These are phyloP conservation scores for Catostylus mosaicus DNA, from an alignment of 30 jellyfish, hydroid and myxozoan genomes.

Conservation along the genomic window DNA sequence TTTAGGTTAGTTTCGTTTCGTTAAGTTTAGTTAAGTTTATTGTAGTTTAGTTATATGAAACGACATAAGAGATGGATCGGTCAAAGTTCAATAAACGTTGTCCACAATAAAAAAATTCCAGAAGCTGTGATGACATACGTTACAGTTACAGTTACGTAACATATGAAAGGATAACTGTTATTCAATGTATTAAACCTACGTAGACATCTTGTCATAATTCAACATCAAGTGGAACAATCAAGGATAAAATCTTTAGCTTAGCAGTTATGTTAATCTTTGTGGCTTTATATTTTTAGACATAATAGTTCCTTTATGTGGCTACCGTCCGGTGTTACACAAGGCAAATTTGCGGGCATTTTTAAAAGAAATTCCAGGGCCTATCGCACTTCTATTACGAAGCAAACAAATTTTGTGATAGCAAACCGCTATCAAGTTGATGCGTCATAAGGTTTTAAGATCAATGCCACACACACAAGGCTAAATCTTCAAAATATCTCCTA, in stretches of 20 bases:
- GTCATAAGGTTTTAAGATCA: neutral
- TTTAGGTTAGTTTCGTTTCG: too few relatives aligned
- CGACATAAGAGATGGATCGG: too few relatives aligned
- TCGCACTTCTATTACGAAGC: neutral
- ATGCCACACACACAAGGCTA: slow-evolving; percentile 18
- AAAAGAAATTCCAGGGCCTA: neutral
- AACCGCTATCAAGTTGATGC: neutral
- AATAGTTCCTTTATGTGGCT: neutral
- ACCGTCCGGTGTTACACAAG: neutral
- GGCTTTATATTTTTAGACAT: neutral
- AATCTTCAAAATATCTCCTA: neutral
- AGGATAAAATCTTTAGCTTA: neutral
- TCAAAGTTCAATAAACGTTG: too few relatives aligned
- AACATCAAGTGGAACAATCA: neutral
- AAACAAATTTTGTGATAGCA: neutral
- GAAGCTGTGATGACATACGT: too few relatives aligned
- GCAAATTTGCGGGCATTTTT: neutral
- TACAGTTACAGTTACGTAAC: too few relatives aligned
- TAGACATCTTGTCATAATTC: neutral
- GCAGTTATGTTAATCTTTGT: neutral
- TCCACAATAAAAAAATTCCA: too few relatives aligned
- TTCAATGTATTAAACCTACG: too few relatives aligned
- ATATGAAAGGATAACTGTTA: too few relatives aligned
- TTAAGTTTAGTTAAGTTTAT: too few relatives aligned
- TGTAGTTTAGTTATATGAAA: too few relatives aligned